Evolutionary conservation across 2,113 vertebrate species (phyloP), one percentile per base, ranked within the genome.

Genomic region (Tupaia chinensis): DNA sequence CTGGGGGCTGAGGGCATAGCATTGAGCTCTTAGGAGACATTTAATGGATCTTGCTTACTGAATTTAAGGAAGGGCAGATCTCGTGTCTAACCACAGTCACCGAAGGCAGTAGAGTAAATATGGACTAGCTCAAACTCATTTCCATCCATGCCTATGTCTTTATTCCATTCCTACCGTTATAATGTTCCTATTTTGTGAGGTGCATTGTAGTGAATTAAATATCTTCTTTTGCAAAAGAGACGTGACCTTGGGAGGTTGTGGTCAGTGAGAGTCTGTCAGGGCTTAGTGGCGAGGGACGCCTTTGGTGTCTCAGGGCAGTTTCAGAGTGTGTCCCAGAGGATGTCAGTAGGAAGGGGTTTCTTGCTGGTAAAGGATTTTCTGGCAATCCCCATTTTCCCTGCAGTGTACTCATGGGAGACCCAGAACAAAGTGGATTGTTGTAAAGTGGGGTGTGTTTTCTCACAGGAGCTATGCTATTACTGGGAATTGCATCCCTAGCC

Each of bases 81-180:
- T 61, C 53, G 22, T 7, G 22, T 53, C 32, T 23, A 17, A 15
- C 63, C 10, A 9, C 1, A 5, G 34, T n/a, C 54, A 2, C 74
- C 29, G 23, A 22, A 22, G 27, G 69, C 70, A 22, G 0, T 17
- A 17, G 77, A 44, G 13, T 27, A 23, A 19, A 10, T 1, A 0
- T 19, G 8, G 29, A 79, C 44, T 0, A 4, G 27, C 16, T 53
- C 86, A 60, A 74, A 34, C 20, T 29, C 44, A 16, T 12, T 53
- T 66, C 34, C 3, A 4, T n/a, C 53, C 53, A 14, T 89, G 69
- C 61, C 61, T 76, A 20, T 56, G 2, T 68, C 23, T 77, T 15
- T 56, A 20, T 77, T 54, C 15, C 12, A 0, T 9, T 29, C 29
- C 29, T 1, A 0, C 19, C 29, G 1, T 14, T 25, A 5, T 3